Base-by-base conservation (phyloP, 1,140 invertebrate species). In the Archivesica marissinica region DNA sequence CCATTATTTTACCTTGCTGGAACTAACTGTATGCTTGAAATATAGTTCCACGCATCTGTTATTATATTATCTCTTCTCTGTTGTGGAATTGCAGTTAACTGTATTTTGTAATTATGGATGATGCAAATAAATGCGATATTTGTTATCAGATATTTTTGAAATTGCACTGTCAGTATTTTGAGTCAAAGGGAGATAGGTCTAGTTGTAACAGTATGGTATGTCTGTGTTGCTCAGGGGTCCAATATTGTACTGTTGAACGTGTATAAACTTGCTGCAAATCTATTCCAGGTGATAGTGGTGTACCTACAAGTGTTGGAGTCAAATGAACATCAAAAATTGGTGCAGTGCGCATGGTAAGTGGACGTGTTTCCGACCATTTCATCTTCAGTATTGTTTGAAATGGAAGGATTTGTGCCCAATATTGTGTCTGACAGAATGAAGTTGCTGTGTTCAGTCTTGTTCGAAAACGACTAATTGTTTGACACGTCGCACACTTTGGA, bases 321-420 rank as follows among this genome's bases (percentile, higher is more conserved):
- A 92, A 97, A 98, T 91, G 96, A 97, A 90, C 96, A 99, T 94
- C 94, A 95, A 85, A 95, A 96, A 82, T 94, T 99, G 33, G 97
- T 99, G 95, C 98, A 99, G 94, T 96, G 97, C 92, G 96, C 98
- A 17, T 99, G 99, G 98, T 96, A 94, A 95, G 95, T 94, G 66
- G 61, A 68, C 6, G 17, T 44, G 56, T 79, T 79, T 66, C 68
- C 50, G 13, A 38, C 39, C 15, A n/a, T 44, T 72, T 30, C 11
- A 41, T 44, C 1, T 70, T 9, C 47, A 23, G 13, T 4, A 41
- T 20, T 44, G 30, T 47, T 35, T 33, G 33, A 64, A 64, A n/a
- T n/a, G n/a, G n/a, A n/a, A 64, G 59, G 59, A 28, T 9, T 28
- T 59, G 54, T 28, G 33, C 25, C 54, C 33, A 4, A 28, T n/a